These are phyloP conservation scores for Ecdyonurus torrentis DNA, from an alignment of 2,888 invertebrate genomes.

Conservation along the genomic window DNA sequence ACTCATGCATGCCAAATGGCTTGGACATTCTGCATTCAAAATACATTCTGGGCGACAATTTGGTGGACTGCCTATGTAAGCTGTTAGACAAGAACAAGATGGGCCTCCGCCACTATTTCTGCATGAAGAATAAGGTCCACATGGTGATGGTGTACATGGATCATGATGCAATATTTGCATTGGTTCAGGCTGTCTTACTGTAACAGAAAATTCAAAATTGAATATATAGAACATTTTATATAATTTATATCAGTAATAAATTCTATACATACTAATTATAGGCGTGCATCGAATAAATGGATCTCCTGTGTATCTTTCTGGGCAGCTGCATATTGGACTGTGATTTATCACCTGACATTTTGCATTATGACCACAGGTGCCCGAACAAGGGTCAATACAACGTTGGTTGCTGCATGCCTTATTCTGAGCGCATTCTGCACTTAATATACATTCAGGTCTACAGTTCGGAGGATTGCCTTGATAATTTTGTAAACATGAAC, in stretches of 20 bases:
- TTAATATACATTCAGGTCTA: conserved; percentile 48
- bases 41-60: conserved; percentile 40
- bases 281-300: conserved; percentile 29
- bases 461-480: conserved; percentile 51
- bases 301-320: conserved; percentile 34
- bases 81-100: conserved; percentile 35
- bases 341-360: conserved; percentile 54
- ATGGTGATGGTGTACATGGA: conserved; percentile 36
- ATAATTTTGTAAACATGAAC: conserved; percentile 50
- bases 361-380: conserved; percentile 50
- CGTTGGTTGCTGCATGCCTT: conserved; percentile 50
- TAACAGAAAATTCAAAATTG: not conserved
- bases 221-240: not conserved
- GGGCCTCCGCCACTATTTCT: conserved; percentile 18
- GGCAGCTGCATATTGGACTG: conserved; percentile 52
- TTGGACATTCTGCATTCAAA: conserved; percentile 36
- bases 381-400: conserved; percentile 53
- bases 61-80: conserved; percentile 37
- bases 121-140: conserved; percentile 22
- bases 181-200: too few species aligned
- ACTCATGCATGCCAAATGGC: conserved; percentile 36
- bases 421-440: conserved; percentile 42
- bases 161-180: conserved; percentile 21
- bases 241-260: not conserved
- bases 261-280: conserved; percentile 15